Evolutionary conservation across 2,888 invertebrate species (phyloP).

Genomic region (Euproctis similis): DNA sequence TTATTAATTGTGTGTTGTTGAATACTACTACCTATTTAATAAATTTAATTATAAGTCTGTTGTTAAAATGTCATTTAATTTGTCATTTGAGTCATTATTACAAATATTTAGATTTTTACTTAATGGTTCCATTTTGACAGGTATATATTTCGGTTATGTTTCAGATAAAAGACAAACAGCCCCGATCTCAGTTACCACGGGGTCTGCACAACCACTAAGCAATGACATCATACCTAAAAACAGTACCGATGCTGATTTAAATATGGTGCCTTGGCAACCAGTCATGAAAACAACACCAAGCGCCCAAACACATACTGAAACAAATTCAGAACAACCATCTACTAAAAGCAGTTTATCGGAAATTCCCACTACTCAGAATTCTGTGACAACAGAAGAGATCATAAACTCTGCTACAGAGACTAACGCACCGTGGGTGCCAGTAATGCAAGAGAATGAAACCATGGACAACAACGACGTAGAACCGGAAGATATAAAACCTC

Average conservation of each 20-base stretch:
- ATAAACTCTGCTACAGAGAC: slow-evolving; percentile 30
- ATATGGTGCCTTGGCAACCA: slow-evolving; percentile 46
- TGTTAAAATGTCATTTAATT: no score
- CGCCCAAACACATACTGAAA: slow-evolving; percentile 32
- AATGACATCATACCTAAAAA: slow-evolving; percentile 49
- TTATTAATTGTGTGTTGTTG: no score
- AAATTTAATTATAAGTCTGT: no score
- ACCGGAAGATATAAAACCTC: slow-evolving; percentile 42
- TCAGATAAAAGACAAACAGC: slow-evolving; percentile 50
- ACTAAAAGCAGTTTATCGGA: slow-evolving; percentile 53
- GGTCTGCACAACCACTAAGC: slow-evolving; percentile 33
- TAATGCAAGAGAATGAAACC: slow-evolving; percentile 29
- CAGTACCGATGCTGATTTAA: slow-evolving; percentile 44
- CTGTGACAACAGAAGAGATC: slow-evolving; percentile 25
- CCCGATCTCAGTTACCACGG: slow-evolving; percentile 31
- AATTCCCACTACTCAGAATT: slow-evolving; percentile 37
- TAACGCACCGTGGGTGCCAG: slow-evolving; percentile 42
- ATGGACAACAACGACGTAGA: slow-evolving; percentile 31
- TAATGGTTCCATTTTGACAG: no score
- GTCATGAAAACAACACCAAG: slow-evolving; percentile 27
- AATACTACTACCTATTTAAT: background rate
- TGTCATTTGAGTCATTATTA: no score
- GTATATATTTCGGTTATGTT: no score
- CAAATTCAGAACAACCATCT: slow-evolving; percentile 44
- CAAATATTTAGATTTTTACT: no score